Conservation (phyloP, 1,140 invertebrate genomes). For the Neotoxoptera formosana region DNA sequence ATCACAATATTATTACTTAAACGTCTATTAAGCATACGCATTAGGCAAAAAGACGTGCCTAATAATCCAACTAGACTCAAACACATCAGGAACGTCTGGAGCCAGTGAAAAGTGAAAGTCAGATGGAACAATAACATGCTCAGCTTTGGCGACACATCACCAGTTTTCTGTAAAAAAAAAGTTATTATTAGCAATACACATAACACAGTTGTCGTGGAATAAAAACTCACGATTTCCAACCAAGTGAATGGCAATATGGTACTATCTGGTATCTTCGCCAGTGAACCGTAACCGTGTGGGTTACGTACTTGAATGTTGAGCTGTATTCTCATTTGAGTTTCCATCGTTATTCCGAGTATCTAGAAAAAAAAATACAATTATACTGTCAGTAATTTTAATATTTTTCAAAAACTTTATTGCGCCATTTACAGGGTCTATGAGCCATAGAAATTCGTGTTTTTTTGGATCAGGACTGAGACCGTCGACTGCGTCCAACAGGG, state of each 20-base stretch:
- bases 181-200: background rate
- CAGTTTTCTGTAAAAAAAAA: slow-evolving; percentile 31
- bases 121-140: slow-evolving; percentile 24
- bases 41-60: slow-evolving; percentile 29
- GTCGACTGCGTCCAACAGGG: slow-evolving; percentile 75
- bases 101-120: slow-evolving; percentile 30
- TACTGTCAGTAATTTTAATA: background rate
- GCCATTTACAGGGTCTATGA: slow-evolving; percentile 29
- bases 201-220: background rate
- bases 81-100: slow-evolving; percentile 48
- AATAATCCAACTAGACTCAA: slow-evolving; percentile 43
- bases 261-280: slow-evolving; percentile 59
- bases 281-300: slow-evolving; percentile 14
- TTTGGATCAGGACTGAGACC: slow-evolving; percentile 80
- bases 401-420: background rate
- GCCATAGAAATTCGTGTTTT: slow-evolving; percentile 75
- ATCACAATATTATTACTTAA: slow-evolving; percentile 24
- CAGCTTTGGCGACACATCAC: slow-evolving; percentile 6
- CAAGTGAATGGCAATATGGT: slow-evolving; percentile 61
- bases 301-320: slow-evolving; percentile 61
- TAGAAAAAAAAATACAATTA: slow-evolving; percentile 53
- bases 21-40: slow-evolving; percentile 29
- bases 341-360: slow-evolving; percentile 61
- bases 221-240: slow-evolving; percentile 61
- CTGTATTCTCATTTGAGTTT: slow-evolving; percentile 61